Conservation (phyloP, 2,797 vertebrate species). For the Neosilurus hyrtlii region DNA sequence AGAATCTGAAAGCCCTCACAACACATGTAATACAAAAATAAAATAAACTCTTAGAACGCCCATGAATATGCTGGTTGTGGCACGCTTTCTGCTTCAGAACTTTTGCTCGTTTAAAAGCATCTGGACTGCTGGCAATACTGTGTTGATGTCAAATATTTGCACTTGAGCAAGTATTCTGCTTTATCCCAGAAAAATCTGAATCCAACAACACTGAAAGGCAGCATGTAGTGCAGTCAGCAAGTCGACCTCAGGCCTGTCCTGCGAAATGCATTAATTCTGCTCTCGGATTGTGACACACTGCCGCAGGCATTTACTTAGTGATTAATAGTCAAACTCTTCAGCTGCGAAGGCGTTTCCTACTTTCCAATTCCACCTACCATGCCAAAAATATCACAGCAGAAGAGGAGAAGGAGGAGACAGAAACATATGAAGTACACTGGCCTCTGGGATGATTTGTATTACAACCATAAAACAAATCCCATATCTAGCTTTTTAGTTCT, state of each 20-base stretch:
- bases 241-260: constrained; percentile 6
- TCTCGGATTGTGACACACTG: background rate
- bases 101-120: background rate
- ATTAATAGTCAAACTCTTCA: constrained; percentile 46
- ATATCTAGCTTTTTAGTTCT: constrained; percentile 12
- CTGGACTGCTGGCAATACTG: background rate
- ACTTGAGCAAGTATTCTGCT: background rate
- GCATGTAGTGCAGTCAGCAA: constrained; percentile 30
- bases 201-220: constrained; percentile 15
- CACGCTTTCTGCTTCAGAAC: background rate
- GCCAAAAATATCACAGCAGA: constrained; percentile 27
- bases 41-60: too few species aligned
- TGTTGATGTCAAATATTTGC: background rate
- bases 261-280: constrained; percentile 34
- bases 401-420: constrained; percentile 16
- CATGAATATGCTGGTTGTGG: background rate
- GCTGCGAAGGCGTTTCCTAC: constrained; percentile 30
- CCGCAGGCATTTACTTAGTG: constrained; percentile 31
- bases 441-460: constrained; percentile 31
- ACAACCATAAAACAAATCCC: constrained; percentile 36
- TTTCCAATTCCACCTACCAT: constrained; percentile 34
- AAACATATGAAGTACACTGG: background rate
- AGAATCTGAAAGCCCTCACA: background rate
- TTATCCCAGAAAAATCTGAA: constrained; percentile 19
- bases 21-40: background rate